Conservation (phyloP, 1,140 invertebrate species). For the Drosophila subpulchrella region DNA sequence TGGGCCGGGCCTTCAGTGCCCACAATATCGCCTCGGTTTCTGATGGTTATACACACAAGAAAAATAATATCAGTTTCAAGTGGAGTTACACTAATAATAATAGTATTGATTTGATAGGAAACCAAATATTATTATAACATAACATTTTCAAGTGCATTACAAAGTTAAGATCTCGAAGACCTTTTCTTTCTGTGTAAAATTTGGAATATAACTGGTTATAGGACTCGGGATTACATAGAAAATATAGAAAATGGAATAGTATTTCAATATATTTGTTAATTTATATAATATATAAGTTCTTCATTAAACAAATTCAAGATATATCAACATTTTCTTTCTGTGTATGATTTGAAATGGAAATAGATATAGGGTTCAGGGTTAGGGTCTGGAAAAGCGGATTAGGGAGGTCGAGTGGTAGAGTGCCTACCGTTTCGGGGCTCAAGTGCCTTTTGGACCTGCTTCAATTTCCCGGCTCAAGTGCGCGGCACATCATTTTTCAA, state of each 20-base stretch:
- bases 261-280: no score
- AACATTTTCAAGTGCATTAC: no score
- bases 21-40: constrained; percentile 49
- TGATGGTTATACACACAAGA: constrained; percentile 6
- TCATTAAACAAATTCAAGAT: no score
- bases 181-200: not conserved
- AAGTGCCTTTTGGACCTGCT: constrained; percentile 57
- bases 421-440: constrained; percentile 58
- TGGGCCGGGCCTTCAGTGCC: constrained; percentile 39
- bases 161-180: no score
- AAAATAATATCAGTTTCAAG: not conserved
- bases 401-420: constrained; percentile 19
- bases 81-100: not conserved
- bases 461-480: constrained; percentile 59
- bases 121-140: no score
- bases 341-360: constrained; percentile 4
- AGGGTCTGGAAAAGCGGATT: constrained; percentile 50
- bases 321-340: not conserved
- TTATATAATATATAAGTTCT: no score
- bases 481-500: constrained; percentile 53
- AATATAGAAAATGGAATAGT: no score
- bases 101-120: not conserved
- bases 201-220: constrained; percentile 4
- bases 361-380: constrained; percentile 4
- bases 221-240: not conserved